Percentiles rank a stretch among this genome's conserved stretches.
phyloP scores from a whole-genome alignment of 2,113 vertebrate species.

The Triplophysa tibetana region DNA sequence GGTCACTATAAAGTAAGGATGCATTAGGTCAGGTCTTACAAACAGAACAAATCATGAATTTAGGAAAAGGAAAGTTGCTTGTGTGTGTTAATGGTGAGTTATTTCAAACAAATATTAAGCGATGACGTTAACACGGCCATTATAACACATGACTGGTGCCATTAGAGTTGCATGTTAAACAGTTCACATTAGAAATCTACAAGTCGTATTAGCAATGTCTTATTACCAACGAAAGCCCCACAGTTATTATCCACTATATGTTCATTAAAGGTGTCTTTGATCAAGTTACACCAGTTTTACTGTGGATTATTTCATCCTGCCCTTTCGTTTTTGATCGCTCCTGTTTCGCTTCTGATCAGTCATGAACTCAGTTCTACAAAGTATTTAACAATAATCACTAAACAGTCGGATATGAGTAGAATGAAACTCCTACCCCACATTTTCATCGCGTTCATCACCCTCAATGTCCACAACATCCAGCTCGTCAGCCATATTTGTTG shows the following conservation, averaged over 20 bases:
- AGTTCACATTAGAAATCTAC: background rate
- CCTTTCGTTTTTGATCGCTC: background rate
- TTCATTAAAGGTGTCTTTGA: background rate
- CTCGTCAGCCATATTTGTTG: slow-evolving; percentile 80
- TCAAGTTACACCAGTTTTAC: background rate
- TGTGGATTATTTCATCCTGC: background rate
- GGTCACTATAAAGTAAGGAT: slow-evolving; percentile 68
- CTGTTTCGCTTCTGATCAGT: background rate
- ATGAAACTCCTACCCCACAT: slow-evolving; percentile 51
- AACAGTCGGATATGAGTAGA: background rate
- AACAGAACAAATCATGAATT: too few species aligned
- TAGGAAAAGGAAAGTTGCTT: too few species aligned
- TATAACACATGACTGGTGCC: background rate
- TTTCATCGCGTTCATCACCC: slow-evolving; percentile 76
- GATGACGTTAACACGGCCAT: background rate
- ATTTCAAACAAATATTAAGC: background rate
- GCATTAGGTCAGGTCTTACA: background rate
- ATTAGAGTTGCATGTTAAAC: background rate
- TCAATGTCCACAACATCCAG: slow-evolving; percentile 89
- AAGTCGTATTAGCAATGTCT: background rate
- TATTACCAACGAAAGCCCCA: background rate
- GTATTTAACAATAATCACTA: too few species aligned
- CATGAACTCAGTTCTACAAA: background rate
- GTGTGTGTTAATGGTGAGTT: too few species aligned
- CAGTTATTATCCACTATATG: background rate